phyloP scores from a whole-genome alignment of 2,888 invertebrate genomes.

The Diarsia mendica region DNA sequence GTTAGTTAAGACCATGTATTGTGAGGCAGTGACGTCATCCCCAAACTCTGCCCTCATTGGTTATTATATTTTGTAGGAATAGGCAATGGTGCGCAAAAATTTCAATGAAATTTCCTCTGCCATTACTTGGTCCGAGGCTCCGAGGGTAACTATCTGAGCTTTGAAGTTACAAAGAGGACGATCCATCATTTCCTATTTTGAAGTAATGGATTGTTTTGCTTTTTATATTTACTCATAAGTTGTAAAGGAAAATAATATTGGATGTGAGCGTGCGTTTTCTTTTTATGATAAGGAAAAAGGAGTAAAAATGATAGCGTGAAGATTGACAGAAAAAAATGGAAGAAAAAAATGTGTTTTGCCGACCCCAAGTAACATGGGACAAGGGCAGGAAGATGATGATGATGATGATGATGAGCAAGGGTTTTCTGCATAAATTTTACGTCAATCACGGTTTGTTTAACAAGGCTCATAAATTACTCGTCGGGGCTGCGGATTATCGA shows the following conservation, averaged over 20 bases:
- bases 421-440: slow-evolving; percentile 10
- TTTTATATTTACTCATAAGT: slow-evolving; percentile 41
- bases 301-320: no score
- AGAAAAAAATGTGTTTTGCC: no score
- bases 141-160: slow-evolving; percentile 58
- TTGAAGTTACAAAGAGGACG: slow-evolving; percentile 54
- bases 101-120: slow-evolving; percentile 54
- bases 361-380: no score
- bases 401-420: background rate
- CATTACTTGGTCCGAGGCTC: slow-evolving; percentile 46
- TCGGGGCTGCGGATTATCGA: no score
- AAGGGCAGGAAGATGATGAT: no score
- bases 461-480: no score
- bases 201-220: slow-evolving; percentile 59
- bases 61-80: slow-evolving; percentile 74
- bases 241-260: slow-evolving; percentile 43
- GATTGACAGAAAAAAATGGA: no score
- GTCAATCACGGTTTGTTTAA: background rate
- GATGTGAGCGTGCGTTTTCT: slow-evolving; percentile 6
- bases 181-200: slow-evolving; percentile 63
- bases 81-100: slow-evolving; percentile 58
- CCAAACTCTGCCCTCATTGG: slow-evolving; percentile 71
- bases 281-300: no score
- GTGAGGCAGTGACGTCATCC: slow-evolving; percentile 70
- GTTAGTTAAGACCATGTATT: slow-evolving; percentile 71